Evolutionary conservation across 2,888 invertebrate species (phyloP), one percentile per base, ranked within the genome.

Genomic region (Rosalia funebris): DNA sequence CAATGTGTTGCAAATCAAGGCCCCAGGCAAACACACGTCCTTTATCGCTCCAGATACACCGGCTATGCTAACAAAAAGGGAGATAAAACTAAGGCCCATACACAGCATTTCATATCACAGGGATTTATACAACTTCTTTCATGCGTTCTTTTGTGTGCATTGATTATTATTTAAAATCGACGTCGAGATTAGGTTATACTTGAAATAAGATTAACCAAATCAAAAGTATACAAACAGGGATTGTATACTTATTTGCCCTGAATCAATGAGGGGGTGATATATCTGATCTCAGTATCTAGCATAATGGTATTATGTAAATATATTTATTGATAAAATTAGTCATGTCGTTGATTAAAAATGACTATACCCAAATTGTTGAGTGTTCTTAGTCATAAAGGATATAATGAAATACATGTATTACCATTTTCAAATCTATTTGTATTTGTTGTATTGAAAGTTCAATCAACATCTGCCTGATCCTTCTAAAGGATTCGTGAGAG

Each of bases 1-100:
- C 76, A 75, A 73, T 72, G 74, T 75, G 75, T 76, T 71, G 74
- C 75, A 75, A 74, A 76, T 76, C 76, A 71, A 69, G 69, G 68
- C 70, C 68, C 68, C 63, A 64, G 67, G 70, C 72, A 63, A 68
- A 68, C 75, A 72, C 74, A 73, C 72, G 74, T 58, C 47, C 68
- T 70, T 75, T 75, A 75, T 74, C 74, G 63, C 65, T 57, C 61
- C 66, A 65, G 68, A 69, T 69, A 71, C 66, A 68, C 67, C 60
- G 63, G 67, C 69, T 70, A 67, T 65, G 39, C 63, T 56, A 61
- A 63, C 63, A 63, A 65, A 69, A 70, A 54, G 48, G 52, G 46
- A 48, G 53, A 69, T 60, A 56, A 53, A 60, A 62, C 52, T 62
- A 62, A 65, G 20, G 32, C 34, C 45, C 42, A 59, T 31, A 31